A percentile compares a stretch with the other conserved stretches of the same genome.
phyloP scores from a whole-genome alignment of 1,140 invertebrate species.

The Aphaenogaster ashmeadi region DNA sequence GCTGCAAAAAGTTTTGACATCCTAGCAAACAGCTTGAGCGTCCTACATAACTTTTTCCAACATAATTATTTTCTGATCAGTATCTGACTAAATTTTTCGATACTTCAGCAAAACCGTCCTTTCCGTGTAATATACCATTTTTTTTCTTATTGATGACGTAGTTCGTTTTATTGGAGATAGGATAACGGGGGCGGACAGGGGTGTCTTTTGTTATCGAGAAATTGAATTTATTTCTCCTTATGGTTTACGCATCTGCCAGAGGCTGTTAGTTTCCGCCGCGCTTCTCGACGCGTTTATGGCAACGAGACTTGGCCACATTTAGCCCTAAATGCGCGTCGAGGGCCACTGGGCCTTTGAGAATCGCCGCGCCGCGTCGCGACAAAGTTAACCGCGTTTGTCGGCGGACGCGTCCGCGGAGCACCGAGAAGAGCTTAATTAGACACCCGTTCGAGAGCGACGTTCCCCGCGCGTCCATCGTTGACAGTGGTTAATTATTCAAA shows the following conservation, averaged over 20 bases:
- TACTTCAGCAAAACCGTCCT: too few species aligned
- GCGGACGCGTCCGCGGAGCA: slow-evolving; percentile 5
- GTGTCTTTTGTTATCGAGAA: neutral
- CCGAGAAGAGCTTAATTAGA: slow-evolving; percentile 68
- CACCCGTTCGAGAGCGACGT: slow-evolving; percentile 58
- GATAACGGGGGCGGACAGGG: neutral
- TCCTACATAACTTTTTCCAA: too few species aligned
- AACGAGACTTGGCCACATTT: slow-evolving; percentile 21
- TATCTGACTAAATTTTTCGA: too few species aligned
- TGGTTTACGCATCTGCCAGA: neutral
- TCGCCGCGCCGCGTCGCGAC: slow-evolving; percentile 9
- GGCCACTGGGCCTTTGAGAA: slow-evolving; percentile 27
- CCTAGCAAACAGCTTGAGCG: too few species aligned
- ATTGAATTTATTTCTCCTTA: neutral
- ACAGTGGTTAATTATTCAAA: slow-evolving; percentile 70
- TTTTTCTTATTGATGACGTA: neutral
- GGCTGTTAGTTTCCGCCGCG: neutral
- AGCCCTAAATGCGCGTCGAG: slow-evolving; percentile 41
- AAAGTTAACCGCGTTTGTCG: slow-evolving; percentile 46
- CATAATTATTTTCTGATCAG: too few species aligned
- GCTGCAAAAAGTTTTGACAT: too few species aligned
- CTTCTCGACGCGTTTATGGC: neutral
- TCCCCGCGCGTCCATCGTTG: slow-evolving; percentile 40
- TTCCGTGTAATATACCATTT: too few species aligned
- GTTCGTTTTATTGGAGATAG: neutral